Conservation (phyloP, 2,797 vertebrate genomes). For the Monodelphis domestica region DNA sequence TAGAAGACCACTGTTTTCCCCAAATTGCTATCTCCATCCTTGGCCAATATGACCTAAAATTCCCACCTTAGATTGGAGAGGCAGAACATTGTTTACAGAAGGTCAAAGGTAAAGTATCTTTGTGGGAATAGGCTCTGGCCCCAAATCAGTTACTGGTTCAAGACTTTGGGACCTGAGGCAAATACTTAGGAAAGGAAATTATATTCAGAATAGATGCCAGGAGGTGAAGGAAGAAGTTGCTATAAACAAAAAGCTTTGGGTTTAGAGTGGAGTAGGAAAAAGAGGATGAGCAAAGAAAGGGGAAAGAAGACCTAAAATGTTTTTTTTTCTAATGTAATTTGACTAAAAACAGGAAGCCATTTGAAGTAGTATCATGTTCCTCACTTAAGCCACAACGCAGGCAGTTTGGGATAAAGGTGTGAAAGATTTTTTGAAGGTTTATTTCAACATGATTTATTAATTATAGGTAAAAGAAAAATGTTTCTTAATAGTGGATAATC, state of each 20-base stretch:
- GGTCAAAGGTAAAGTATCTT: neutral
- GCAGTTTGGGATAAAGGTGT: neutral
- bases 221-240: neutral
- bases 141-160: neutral
- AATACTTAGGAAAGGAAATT: no score
- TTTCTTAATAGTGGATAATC: neutral
- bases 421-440: neutral
- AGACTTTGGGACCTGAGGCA: neutral
- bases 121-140: neutral
- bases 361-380: neutral
- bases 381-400: neutral
- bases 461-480: neutral
- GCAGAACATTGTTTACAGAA: neutral
- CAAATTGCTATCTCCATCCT: neutral
- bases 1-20: neutral
- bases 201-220: neutral
- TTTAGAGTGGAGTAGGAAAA: neutral
- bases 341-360: neutral
- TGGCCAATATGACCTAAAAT: neutral
- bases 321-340: neutral
- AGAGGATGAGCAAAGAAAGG: neutral
- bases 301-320: neutral
- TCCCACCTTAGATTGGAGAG: neutral
- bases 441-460: neutral
- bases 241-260: neutral